Percentiles rank a stretch among this genome's conserved stretches.
Evolutionary conservation across 2,797 vertebrate species (phyloP).

Genomic region (Gallinago nigripennis): DNA sequence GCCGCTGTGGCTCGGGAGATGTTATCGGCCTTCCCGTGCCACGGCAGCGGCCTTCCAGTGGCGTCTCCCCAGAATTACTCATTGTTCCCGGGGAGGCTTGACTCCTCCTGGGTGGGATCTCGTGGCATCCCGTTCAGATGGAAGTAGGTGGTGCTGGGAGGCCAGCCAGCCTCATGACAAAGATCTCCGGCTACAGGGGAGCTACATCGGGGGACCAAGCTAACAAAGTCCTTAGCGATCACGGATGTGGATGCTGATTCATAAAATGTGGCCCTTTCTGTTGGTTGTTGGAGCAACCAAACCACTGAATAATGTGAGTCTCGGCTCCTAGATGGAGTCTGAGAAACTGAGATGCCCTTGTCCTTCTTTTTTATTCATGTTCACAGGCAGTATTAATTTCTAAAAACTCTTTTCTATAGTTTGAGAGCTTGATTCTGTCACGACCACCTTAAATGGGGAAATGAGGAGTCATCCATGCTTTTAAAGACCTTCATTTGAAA

Average conservation of each 20-base stretch:
- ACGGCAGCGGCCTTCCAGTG: slow-evolving; percentile 78
- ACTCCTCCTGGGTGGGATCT: slow-evolving; percentile 81
- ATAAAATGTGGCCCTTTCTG: not conserved
- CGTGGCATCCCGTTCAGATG: slow-evolving; percentile 74
- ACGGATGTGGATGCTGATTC: slow-evolving; percentile 5
- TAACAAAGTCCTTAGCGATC: not conserved
- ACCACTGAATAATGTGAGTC: not conserved
- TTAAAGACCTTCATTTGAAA: not conserved
- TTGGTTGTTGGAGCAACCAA: not conserved
- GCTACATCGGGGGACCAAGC: not conserved
- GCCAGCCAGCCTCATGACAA: slow-evolving; percentile 70
- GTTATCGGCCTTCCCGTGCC: slow-evolving; percentile 82
- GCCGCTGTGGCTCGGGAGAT: slow-evolving; percentile 74
- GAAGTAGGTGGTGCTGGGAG: slow-evolving; percentile 78
- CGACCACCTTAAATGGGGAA: not conserved
- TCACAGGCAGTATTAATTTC: not conserved
- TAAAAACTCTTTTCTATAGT: not conserved
- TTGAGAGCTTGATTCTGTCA: not conserved
- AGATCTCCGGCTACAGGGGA: slow-evolving; percentile 8
- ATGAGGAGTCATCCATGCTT: not conserved
- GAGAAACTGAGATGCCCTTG: not conserved
- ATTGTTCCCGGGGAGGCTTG: slow-evolving; percentile 79
- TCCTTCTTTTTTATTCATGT: not conserved
- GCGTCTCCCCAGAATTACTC: slow-evolving; percentile 81
- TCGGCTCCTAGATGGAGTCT: not conserved